Percentiles rank a stretch among this genome's conserved stretches.
Conservation (phyloP, 2,888 invertebrate genomes). For the Oligia latruncula region DNA sequence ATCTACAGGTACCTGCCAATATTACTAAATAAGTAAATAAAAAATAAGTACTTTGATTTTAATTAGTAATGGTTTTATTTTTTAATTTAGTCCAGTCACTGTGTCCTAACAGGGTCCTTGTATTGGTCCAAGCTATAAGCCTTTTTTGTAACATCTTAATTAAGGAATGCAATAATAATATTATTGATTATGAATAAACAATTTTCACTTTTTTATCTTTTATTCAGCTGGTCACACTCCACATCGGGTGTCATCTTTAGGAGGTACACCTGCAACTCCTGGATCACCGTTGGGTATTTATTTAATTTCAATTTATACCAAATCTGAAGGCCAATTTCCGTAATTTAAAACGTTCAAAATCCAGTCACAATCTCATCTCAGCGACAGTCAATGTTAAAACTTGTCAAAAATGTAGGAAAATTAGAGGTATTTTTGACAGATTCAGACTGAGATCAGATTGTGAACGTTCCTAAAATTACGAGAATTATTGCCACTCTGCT, state of each 20-base stretch:
- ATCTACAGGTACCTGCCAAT: no score
- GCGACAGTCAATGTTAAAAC: background rate
- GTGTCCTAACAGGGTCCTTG: no score
- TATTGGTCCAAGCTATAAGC: background rate
- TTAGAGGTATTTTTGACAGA: background rate
- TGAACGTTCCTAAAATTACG: background rate
- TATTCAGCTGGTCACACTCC: conserved; percentile 83
- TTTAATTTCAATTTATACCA: background rate
- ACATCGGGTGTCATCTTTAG: conserved; percentile 86
- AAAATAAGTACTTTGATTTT: no score
- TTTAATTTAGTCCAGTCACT: no score
- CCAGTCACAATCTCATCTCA: background rate
- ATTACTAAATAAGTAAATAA: no score
- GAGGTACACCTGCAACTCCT: conserved; percentile 89
- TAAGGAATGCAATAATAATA: background rate
- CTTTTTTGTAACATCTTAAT: background rate
- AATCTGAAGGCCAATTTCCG: background rate
- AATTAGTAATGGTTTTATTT: no score
- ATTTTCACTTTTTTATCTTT: background rate
- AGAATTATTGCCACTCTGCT: no score
- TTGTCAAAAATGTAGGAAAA: background rate
- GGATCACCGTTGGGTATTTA: conserved; percentile 89
- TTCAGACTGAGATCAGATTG: background rate
- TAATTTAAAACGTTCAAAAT: no score
- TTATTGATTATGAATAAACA: background rate